Evolutionary conservation across 2,888 invertebrate species (phyloP), one percentile per base, ranked within the genome.

Genomic region (Epinotia nisella): DNA sequence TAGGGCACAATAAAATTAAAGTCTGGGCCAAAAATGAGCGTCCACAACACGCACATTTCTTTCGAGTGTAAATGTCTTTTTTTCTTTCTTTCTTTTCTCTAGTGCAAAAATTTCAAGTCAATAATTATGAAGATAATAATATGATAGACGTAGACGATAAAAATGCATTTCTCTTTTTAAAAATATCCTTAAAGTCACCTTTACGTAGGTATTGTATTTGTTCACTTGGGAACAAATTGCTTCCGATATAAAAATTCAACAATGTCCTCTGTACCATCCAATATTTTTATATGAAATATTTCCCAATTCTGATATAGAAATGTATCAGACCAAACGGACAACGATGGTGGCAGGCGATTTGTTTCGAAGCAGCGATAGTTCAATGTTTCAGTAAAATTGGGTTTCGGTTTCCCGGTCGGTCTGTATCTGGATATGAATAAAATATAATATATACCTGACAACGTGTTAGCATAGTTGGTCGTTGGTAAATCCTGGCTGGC

Each of bases 381-480:
- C 71, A 53, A 53, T 60, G 61, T 68, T 68, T 68, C 71, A 55
- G 35, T 55, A 39, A 35, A 72, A 67, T 72, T 72, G 67, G 35
- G 56, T 56, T 67, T 61, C 24, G 11, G 35, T 39, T 61, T 55
- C 21, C 11, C 39, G 7, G 19, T 66, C 29, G 29, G 35, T 56
- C 19, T 39, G 17, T 41, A 15, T 1, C 19, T 39, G 53, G 21
- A 15, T 39, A 35, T 39, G 24, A 35, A 35, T 35, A 35, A 29
- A 58, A 24, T 56, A 11, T 24, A 24, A 11, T 24, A 24, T 24
- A 58, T 24, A 2, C 1, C 49, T 49, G 49, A n/a, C 49, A 49
- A n/a, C 49, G 49, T 4, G 49, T 15, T 15, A 15, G 45, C 15
- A 1, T 45, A 45, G 45, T 35, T 35, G 35, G 9, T 1, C 35